These are phyloP conservation scores for Aphelocoma coerulescens DNA, from an alignment of 2,113 vertebrate species.

Conservation along the genomic window DNA sequence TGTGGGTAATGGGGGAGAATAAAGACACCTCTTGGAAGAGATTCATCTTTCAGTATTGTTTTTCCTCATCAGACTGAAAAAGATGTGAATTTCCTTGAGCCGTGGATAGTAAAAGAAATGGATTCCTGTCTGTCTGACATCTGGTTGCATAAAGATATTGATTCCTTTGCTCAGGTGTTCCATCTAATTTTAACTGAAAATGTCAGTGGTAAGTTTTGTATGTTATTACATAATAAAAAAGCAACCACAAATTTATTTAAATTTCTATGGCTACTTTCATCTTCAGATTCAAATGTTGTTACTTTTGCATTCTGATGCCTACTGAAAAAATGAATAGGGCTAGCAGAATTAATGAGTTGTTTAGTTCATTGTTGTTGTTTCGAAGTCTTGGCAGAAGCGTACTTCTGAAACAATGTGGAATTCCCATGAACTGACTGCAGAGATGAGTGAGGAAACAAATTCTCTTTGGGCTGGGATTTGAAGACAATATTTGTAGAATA, in stretches of 20 bases:
- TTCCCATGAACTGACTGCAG: background rate
- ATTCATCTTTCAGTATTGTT: background rate
- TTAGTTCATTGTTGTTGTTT: too few relatives aligned
- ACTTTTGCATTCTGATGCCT: background rate
- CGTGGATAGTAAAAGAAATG: slow-evolving; percentile 89
- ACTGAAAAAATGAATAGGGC: background rate
- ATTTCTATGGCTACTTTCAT: background rate
- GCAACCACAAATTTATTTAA: background rate
- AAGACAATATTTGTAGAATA: background rate
- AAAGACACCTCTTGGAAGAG: background rate
- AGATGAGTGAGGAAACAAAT: background rate
- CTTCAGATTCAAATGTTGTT: background rate
- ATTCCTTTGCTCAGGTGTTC: slow-evolving; percentile 87
- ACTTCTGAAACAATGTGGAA: too few relatives aligned
- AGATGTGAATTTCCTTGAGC: slow-evolving; percentile 79
- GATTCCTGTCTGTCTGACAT: slow-evolving; percentile 89
- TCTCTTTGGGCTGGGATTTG: background rate
- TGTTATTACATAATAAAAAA: background rate
- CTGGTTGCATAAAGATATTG: slow-evolving; percentile 84
- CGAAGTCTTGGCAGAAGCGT: too few relatives aligned
- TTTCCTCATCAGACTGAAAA: slow-evolving; percentile 75
- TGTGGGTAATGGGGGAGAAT: background rate
- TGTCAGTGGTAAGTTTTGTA: slow-evolving; percentile 81
- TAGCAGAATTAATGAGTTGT: too few relatives aligned
- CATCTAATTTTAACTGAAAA: slow-evolving; percentile 90